Evolutionary conservation across 2,113 vertebrate species (phyloP).

Genomic region (Phaethon lepturus): DNA sequence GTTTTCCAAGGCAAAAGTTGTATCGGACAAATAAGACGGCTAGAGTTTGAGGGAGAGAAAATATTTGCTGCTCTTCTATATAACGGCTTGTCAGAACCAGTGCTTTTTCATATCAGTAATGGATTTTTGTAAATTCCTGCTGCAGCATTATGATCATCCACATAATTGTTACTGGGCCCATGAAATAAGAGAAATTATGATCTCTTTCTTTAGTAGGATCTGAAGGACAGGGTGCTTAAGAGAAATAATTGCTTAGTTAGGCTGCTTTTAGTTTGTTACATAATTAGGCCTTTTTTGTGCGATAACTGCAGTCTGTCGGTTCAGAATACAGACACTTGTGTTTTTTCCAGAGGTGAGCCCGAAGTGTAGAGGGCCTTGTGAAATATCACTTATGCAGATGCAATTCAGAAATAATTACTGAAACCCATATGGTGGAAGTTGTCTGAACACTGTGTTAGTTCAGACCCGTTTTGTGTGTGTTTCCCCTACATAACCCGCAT

Average conservation of each 20-base stretch:
- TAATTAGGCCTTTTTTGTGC: slow-evolving; percentile 60
- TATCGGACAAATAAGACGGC: not conserved
- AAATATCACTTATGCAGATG: slow-evolving; percentile 41
- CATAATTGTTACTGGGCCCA: slow-evolving; percentile 58
- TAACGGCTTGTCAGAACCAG: slow-evolving; percentile 28
- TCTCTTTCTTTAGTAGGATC: slow-evolving; percentile 30
- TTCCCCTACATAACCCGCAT: not conserved
- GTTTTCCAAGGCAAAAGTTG: slow-evolving; percentile 10
- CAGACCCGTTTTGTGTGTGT: not conserved
- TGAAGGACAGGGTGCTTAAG: slow-evolving; percentile 41
- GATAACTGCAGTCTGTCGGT: not conserved
- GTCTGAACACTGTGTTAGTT: not conserved
- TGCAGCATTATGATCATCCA: slow-evolving; percentile 14
- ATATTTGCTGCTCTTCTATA: not conserved
- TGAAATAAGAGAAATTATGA: slow-evolving; percentile 58
- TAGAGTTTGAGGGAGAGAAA: not conserved
- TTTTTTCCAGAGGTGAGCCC: slow-evolving; percentile 31
- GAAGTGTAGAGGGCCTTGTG: not conserved
- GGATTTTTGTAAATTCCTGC: slow-evolving; percentile 57
- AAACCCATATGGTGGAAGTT: slow-evolving; percentile 37
- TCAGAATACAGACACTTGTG: not conserved
- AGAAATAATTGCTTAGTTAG: slow-evolving; percentile 60
- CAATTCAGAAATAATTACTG: slow-evolving; percentile 25
- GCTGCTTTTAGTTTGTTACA: slow-evolving; percentile 47
- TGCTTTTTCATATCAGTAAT: slow-evolving; percentile 13